phyloP scores from a whole-genome alignment of 2,113 vertebrate species.

The Megaptera novaeangliae region DNA sequence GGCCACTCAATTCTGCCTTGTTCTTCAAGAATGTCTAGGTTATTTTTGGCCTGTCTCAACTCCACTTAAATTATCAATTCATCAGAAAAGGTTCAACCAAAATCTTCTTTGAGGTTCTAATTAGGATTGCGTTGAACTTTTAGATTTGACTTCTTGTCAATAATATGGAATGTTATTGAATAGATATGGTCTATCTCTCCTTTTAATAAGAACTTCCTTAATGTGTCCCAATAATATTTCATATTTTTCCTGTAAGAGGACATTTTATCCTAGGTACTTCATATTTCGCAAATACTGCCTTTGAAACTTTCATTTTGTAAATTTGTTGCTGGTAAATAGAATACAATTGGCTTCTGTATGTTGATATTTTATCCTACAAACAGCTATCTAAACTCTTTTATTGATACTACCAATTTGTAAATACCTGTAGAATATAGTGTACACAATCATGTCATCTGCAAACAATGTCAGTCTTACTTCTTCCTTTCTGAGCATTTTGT shows the following conservation, averaged over 20 bases:
- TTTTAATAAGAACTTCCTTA: background rate
- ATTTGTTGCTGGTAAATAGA: background rate
- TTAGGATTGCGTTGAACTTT: background rate
- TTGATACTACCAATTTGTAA: background rate
- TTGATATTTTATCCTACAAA: background rate
- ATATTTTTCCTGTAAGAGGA: background rate
- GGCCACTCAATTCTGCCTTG: background rate
- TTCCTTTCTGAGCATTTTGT: background rate
- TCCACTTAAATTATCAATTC: background rate
- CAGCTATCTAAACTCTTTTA: background rate
- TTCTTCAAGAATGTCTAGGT: background rate
- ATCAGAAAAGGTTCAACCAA: background rate
- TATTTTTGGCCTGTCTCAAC: background rate
- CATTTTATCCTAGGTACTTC: background rate
- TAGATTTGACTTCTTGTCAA: background rate
- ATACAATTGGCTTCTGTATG: background rate
- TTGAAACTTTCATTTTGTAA: background rate
- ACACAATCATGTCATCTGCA: background rate
- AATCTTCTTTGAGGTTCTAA: background rate
- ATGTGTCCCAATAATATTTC: background rate
- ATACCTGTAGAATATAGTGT: background rate
- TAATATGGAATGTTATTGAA: background rate
- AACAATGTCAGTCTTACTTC: background rate
- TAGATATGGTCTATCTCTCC: background rate
- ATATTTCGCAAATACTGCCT: background rate